phyloP scores from a whole-genome alignment of 2,888 invertebrate genomes.

The Biston stratarius region DNA sequence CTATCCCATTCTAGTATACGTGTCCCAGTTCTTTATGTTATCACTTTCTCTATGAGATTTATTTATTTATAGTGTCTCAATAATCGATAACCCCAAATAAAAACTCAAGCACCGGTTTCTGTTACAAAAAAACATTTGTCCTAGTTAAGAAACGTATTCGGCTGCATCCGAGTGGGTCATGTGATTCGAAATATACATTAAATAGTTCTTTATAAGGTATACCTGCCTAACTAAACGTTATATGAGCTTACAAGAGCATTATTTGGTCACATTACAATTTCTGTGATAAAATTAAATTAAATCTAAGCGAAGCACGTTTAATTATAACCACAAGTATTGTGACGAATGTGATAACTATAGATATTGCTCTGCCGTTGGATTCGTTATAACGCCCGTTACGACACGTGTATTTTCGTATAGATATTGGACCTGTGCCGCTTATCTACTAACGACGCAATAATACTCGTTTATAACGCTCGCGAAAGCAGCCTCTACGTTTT shows the following conservation, averaged over 20 bases:
- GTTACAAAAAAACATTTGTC: slow-evolving; percentile 40
- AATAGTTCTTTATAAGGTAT: neutral
- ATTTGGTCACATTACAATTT: neutral
- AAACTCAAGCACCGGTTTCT: slow-evolving; percentile 44
- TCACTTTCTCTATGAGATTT: slow-evolving; percentile 17
- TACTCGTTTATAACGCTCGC: slow-evolving; percentile 3
- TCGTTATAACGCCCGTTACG: slow-evolving; percentile 14
- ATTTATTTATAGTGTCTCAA: slow-evolving; percentile 29
- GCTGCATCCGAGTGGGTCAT: slow-evolving; percentile 24
- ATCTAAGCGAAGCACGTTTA: neutral
- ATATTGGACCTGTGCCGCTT: slow-evolving; percentile 12
- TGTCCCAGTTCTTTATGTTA: no score
- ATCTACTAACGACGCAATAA: slow-evolving; percentile 7
- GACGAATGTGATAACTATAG: neutral
- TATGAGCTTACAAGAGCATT: neutral
- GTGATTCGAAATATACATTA: neutral
- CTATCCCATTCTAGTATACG: no score
- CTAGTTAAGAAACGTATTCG: slow-evolving; percentile 39
- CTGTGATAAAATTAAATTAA: neutral
- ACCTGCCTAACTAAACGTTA: neutral
- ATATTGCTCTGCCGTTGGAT: neutral
- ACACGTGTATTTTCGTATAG: slow-evolving; percentile 9
- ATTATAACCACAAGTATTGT: neutral
- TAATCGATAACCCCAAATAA: slow-evolving; percentile 32
- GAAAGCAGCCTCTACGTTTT: slow-evolving; percentile 4